Percentiles rank a stretch among this genome's conserved stretches.
phyloP scores from a whole-genome alignment of 2,888 invertebrate species.

The Podabrus alpinus region DNA sequence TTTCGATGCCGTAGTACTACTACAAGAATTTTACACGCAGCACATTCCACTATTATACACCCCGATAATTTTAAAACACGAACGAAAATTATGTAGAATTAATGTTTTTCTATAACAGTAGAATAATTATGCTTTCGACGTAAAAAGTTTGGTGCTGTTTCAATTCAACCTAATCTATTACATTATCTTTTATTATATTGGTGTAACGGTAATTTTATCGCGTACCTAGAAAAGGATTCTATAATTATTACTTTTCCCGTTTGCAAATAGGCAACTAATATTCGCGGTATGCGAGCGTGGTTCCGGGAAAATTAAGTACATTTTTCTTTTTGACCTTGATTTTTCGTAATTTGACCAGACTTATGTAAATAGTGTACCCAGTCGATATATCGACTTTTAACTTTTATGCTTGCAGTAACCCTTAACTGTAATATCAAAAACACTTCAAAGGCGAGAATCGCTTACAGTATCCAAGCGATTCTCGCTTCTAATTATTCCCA shows the following conservation, averaged over 20 bases:
- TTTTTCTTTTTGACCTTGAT: too few species aligned
- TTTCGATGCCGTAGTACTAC: slow-evolving; percentile 26
- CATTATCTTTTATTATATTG: background rate
- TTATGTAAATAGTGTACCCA: too few species aligned
- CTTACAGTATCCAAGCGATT: too few species aligned
- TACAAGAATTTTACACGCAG: slow-evolving; percentile 26
- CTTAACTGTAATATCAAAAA: too few species aligned
- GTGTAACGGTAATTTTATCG: background rate
- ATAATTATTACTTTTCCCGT: background rate
- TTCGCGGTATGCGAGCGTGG: background rate
- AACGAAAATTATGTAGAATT: background rate
- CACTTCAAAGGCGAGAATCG: too few species aligned
- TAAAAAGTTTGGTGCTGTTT: background rate
- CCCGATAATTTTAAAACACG: slow-evolving; percentile 10
- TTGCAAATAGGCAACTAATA: background rate
- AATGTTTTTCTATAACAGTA: background rate
- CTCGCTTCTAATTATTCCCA: too few species aligned
- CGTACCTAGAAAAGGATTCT: background rate
- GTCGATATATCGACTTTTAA: too few species aligned
- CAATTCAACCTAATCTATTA: background rate
- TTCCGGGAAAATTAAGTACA: background rate
- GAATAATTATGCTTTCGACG: background rate
- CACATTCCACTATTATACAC: slow-evolving; percentile 21
- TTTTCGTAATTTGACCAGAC: too few species aligned
- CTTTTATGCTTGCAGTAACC: too few species aligned